Evolutionary conservation across 1,140 invertebrate genomes (phyloP).

Genomic region (Harpegnathos saltator): DNA sequence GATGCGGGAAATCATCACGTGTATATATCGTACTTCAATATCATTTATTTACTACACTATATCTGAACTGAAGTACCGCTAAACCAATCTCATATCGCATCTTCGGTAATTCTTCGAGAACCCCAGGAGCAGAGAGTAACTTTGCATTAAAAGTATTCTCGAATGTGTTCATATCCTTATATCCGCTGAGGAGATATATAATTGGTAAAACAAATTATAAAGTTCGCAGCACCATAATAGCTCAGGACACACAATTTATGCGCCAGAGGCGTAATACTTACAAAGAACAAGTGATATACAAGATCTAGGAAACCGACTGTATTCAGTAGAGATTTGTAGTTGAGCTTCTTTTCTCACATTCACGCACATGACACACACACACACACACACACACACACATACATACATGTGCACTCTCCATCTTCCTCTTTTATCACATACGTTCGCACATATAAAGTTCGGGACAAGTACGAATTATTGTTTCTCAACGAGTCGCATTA

Average conservation of each 20-base stretch:
- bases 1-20: conserved; percentile 10
- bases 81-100: conserved; percentile 38
- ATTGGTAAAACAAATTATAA: conserved; percentile 66
- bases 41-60: conserved; percentile 72
- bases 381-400: background rate
- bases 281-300: conserved; percentile 69
- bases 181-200: conserved; percentile 30
- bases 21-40: conserved; percentile 49
- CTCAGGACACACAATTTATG: conserved; percentile 19
- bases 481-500: conserved; percentile 44
- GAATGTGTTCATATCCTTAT: conserved; percentile 12
- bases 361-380: background rate
- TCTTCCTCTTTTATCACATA: conserved; percentile 49
- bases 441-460: conserved; percentile 52
- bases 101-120: conserved; percentile 23
- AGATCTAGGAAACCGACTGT: conserved; percentile 39
- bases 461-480: conserved; percentile 41
- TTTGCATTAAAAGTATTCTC: conserved; percentile 28
- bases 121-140: conserved; percentile 35
- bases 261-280: conserved; percentile 60
- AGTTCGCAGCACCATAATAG: conserved; percentile 71
- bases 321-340: conserved; percentile 54
- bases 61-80: conserved; percentile 65
- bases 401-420: background rate
- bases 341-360: conserved; percentile 51